A percentile compares a stretch with the other conserved stretches of the same genome.
phyloP scores from a whole-genome alignment of 1,140 invertebrate genomes.

The Thaumetopoea pityocampa region DNA sequence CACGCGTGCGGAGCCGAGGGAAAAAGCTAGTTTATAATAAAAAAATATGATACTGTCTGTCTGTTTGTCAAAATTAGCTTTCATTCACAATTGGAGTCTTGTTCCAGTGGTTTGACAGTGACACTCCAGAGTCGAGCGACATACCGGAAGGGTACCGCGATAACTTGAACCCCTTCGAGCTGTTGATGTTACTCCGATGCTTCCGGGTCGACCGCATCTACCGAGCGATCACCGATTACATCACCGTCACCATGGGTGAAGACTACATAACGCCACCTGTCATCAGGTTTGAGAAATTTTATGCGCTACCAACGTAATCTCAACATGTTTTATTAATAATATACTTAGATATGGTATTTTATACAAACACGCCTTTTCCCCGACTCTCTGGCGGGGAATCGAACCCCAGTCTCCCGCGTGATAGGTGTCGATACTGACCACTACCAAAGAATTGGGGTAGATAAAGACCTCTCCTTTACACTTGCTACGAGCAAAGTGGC shows the following conservation, averaged over 20 bases:
- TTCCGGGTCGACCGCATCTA: slow-evolving; percentile 92
- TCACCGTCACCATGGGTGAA: slow-evolving; percentile 88
- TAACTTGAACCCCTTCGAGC: slow-evolving; percentile 81
- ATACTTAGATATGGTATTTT: too few species aligned
- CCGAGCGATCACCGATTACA: slow-evolving; percentile 86
- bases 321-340: too few species aligned
- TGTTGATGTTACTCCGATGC: slow-evolving; percentile 88
- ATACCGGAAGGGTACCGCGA: slow-evolving; percentile 83
- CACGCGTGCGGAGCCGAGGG: too few species aligned
- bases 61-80: not conserved
- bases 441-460: too few species aligned
- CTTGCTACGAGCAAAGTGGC: too few species aligned
- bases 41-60: not conserved
- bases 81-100: slow-evolving; percentile 9
- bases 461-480: too few species aligned
- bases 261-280: slow-evolving; percentile 90
- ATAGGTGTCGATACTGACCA: too few species aligned
- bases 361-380: too few species aligned
- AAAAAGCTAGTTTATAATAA: too few species aligned
- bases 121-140: slow-evolving; percentile 83
- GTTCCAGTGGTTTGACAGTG: slow-evolving; percentile 88
- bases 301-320: too few species aligned
- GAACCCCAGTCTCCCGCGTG: too few species aligned
- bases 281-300: slow-evolving; percentile 71
- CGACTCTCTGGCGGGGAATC: too few species aligned